Percentiles rank a stretch among this genome's conserved stretches.
Evolutionary conservation across 2,113 vertebrate species (phyloP).

Genomic region (Lampris megalopsis): DNA sequence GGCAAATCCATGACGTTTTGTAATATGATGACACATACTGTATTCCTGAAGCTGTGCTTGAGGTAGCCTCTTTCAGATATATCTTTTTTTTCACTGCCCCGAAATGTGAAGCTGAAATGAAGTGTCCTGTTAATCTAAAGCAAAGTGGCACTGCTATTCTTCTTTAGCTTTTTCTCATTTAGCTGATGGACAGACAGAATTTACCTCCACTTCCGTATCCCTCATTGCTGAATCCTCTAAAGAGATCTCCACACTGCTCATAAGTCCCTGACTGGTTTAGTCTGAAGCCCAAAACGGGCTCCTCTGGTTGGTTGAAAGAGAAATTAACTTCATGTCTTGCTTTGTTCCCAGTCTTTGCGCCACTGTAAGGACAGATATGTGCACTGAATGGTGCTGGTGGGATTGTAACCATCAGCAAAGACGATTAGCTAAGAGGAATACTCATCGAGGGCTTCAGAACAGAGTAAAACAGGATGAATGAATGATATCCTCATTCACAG

Average conservation of each 20-base stretch:
- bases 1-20: neutral
- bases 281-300: constrained; percentile 41
- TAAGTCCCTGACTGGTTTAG: constrained; percentile 34
- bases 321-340: constrained; percentile 11
- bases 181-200: neutral
- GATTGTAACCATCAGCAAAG: too few relatives aligned
- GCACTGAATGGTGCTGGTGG: neutral
- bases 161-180: neutral
- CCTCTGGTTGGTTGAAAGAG: constrained; percentile 30
- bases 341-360: constrained; percentile 1
- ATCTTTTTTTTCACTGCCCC: constrained; percentile 49
- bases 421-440: neutral
- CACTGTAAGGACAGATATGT: constrained; percentile 39
- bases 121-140: neutral
- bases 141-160: too few relatives aligned
- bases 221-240: constrained; percentile 47
- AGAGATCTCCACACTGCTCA: constrained; percentile 51
- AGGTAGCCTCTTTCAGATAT: constrained; percentile 45
- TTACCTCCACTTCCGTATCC: constrained; percentile 45
- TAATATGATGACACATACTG: constrained; percentile 54
- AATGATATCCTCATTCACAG: too few relatives aligned
- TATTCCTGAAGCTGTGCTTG: constrained; percentile 24
- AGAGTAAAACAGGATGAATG: too few relatives aligned
- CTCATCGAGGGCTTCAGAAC: too few relatives aligned
- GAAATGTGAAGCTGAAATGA: constrained; percentile 44